Percentiles rank a stretch among this genome's conserved stretches.
Conservation (phyloP, 2,113 vertebrate genomes). For the Hemibagrus wyckioides region DNA sequence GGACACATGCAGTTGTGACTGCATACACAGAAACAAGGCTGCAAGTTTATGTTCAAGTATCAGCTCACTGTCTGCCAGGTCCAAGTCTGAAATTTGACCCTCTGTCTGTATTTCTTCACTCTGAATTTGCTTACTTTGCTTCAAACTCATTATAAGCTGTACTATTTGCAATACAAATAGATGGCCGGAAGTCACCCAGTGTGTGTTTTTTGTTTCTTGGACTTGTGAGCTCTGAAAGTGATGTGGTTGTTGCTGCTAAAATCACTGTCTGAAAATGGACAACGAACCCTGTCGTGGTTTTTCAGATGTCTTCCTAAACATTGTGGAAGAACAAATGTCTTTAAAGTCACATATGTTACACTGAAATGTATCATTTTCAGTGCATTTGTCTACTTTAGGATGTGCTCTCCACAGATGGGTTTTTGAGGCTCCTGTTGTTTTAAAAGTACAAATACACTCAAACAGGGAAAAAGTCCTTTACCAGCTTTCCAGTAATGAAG, state of each 20-base stretch:
- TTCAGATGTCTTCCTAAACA: constrained; percentile 43
- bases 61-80: not conserved
- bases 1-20: too few species aligned
- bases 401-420: constrained; percentile 38
- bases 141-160: constrained; percentile 29
- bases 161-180: constrained; percentile 34
- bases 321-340: constrained; percentile 12
- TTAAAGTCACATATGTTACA: not conserved
- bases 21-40: too few species aligned
- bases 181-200: constrained; percentile 15
- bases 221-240: constrained; percentile 44
- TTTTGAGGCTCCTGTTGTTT: constrained; percentile 34
- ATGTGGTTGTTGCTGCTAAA: constrained; percentile 30
- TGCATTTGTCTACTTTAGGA: constrained; percentile 20
- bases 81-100: constrained; percentile 4
- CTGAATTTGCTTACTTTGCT: not conserved
- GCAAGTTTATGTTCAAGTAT: too few species aligned
- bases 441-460: constrained; percentile 28
- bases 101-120: constrained; percentile 40
- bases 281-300: not conserved
- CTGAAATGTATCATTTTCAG: not conserved
- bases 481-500: constrained; percentile 36
- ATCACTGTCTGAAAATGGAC: constrained; percentile 40
- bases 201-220: constrained; percentile 40
- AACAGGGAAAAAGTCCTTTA: constrained; percentile 39